Base-by-base conservation (phyloP, 2,113 vertebrate genomes). In the Pseudorectes ferrugineus region DNA sequence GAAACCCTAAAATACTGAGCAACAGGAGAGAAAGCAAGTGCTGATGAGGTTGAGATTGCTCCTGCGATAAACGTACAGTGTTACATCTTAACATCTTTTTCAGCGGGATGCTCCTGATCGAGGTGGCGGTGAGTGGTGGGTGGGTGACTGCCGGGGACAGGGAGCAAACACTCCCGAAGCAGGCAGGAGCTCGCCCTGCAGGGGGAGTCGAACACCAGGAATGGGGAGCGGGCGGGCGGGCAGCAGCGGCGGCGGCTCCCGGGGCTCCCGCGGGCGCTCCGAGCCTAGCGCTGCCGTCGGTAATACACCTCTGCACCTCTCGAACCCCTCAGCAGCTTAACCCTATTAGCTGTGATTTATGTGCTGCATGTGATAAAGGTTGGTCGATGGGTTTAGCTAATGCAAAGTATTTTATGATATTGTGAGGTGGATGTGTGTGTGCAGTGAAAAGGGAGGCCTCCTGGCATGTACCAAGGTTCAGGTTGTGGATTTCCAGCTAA, bases 191-290 rank as follows among this genome's bases (percentile, higher is more conserved):
- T 24, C 11, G 35, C 10, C 96, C 98, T 95, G 97, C 95, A 98
- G 98, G 92, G 97, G 98, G 97, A 98, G 97, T 96, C 89, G 62
- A 97, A 80, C 94, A 97, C 96, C 95, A 92, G 94, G 28, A 97
- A 98, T 97, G 66, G 28, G 46, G 6, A 51, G 77, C 20, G 57
- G 42, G 55, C 55, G n/a, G 40, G 77, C 20, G 57, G 42, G 55
- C 55, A 23, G 40, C 40, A 10, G 67, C 28, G 5, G 62, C 33
- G 9, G 46, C 40, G 29, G 36, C 31, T 54, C 48, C 42, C 57
- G 75, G 29, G 20, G 29, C 65, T 62, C 40, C 85, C 48, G 38
- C 72, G 51, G 83, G 72, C 59, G 49, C 71, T 46, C 26, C 33
- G 26, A 33, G 71, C 40, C 76, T 33, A n/a, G 49, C 42, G 42